Conservation (phyloP, 2,888 invertebrate species). For the Drosophila fulvimacula region DNA sequence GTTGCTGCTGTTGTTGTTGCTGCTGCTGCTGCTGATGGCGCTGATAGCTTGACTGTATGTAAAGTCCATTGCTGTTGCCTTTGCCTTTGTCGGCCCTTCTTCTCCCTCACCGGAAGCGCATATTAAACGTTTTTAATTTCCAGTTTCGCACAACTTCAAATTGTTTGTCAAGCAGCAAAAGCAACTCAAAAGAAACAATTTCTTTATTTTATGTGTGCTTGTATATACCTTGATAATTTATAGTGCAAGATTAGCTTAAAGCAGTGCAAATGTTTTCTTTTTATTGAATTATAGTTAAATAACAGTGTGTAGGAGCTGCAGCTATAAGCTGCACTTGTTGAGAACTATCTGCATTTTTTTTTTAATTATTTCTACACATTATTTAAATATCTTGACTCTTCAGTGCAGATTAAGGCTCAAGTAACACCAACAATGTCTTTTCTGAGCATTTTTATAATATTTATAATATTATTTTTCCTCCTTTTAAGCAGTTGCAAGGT, state of each 20-base stretch:
- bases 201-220: background rate
- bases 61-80: constrained; percentile 26
- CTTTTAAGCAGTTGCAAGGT: background rate
- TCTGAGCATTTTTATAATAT: background rate
- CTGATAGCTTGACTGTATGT: constrained; percentile 54
- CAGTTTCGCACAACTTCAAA: constrained; percentile 62
- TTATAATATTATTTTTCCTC: background rate
- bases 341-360: background rate
- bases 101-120: constrained; percentile 68
- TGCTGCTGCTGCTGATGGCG: constrained; percentile 47
- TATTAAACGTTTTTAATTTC: constrained; percentile 75
- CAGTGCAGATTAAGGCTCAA: background rate
- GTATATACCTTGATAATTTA: background rate
- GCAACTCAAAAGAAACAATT: constrained; percentile 3
- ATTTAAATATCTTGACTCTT: background rate
- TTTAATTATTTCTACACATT: no score
- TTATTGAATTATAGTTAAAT: background rate
- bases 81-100: constrained; percentile 24
- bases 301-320: background rate
- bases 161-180: constrained; percentile 47
- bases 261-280: background rate
- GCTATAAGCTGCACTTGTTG: no score
- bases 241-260: background rate
- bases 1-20: constrained; percentile 36
- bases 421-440: no score